Base-by-base conservation (phyloP, 1,140 invertebrate species). In the Chelonus insularis region DNA sequence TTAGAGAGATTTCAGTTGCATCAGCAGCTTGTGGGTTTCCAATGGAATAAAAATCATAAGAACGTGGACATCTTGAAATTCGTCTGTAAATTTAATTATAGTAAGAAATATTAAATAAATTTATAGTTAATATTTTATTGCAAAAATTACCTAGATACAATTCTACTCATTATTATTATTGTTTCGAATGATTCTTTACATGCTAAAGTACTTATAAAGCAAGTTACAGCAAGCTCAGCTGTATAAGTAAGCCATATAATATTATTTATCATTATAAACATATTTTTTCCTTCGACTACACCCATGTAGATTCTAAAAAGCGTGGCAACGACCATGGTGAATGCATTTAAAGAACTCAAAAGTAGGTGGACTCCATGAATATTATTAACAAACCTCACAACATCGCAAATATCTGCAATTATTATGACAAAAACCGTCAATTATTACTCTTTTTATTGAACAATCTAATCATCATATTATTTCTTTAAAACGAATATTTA, bases 231-330 rank as follows among this genome's bases (percentile, higher is more conserved):
- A 25, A 75, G 69, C 23, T 73, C 65, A 0, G 48, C 25, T 0
- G 63, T 37, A n/a, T 75, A 73, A n/a, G 69, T 63, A 8, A 74
- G 60, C 73, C 73, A 75, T 25, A 75, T 68, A 0, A 74, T 51
- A 21, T 75, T 74, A 41, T 75, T 75, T 39, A 75, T 66, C 12
- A 74, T 37, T 45, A 75, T 74, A 18, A 74, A 75, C 1, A 34
- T 52, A 18, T 57, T 63, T 25, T 71, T 70, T 4, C 55, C 41
- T 9, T 75, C 73, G 1, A 67, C 72, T 5, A 72, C 69, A 7
- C 73, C 63, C 71, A 74, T 75, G 41, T 74, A 75, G 36, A 75
- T 74, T 7, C 73, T 65, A 20, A 75, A 75, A 1, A 75, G 55
- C 1, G 71, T 74, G 2, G 69, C 66, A 1, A 75, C 67, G 0